These are phyloP conservation scores for Hyposoter dolosus DNA, from an alignment of 2,888 invertebrate species.

Conservation along the genomic window DNA sequence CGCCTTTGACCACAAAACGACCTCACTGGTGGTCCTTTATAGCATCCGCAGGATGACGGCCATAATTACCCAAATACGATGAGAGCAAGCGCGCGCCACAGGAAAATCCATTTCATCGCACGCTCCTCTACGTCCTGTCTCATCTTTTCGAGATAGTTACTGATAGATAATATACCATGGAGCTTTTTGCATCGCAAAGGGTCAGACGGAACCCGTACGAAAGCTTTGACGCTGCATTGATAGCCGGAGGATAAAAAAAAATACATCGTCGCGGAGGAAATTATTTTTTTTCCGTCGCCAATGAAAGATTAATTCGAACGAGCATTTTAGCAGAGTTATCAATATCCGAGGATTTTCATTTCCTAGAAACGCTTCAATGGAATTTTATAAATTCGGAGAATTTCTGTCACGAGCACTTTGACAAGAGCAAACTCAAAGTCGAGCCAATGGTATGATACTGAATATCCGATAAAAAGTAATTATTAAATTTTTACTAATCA, in stretches of 20 bases:
- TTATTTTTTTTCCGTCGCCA: background rate
- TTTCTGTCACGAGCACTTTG: background rate
- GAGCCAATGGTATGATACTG: background rate
- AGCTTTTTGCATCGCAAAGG: background rate
- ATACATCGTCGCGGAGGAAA: background rate
- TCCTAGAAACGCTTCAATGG: background rate
- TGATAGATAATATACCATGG: background rate
- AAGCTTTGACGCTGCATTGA: background rate
- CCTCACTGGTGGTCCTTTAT: constrained; percentile 48
- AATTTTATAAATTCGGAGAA: background rate
- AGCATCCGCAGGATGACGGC: constrained; percentile 8
- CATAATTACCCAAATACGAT: constrained; percentile 48
- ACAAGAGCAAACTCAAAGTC: background rate
- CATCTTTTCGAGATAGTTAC: constrained; percentile 13
- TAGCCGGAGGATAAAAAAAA: background rate
- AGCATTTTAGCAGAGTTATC: background rate
- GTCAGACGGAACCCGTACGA: background rate
- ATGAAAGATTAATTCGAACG: background rate
- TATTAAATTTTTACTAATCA: no score
- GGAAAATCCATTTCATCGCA: constrained; percentile 34
- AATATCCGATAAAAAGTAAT: background rate
- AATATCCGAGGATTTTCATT: background rate
- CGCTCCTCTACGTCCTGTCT: background rate
- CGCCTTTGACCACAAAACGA: constrained; percentile 36
- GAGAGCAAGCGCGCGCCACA: constrained; percentile 7